Percentiles rank a stretch among this genome's conserved stretches.
Evolutionary conservation across 2,113 vertebrate species (phyloP).

Genomic region (Campylorhamphus procurvoides): DNA sequence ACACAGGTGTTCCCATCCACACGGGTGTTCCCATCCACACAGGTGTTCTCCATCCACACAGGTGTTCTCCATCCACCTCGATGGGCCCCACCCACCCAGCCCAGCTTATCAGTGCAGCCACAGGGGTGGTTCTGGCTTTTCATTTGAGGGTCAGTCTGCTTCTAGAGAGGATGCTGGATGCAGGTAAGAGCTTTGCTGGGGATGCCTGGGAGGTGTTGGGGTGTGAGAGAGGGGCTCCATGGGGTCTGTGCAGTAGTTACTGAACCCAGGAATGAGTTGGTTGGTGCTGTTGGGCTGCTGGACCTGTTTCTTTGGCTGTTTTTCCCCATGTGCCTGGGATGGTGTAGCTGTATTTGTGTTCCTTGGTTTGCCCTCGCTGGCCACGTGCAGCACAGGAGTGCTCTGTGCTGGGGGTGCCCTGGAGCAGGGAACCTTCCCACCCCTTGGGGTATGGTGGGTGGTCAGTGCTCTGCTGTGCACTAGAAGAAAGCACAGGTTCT

Average conservation of each 20-base stretch:
- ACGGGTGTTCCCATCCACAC: not conserved
- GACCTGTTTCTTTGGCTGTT: rapidly evolving
- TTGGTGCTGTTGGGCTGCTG: rapidly evolving
- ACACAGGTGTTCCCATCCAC: too few relatives aligned
- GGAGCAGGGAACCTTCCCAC: rapidly evolving
- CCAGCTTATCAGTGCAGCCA: not conserved
- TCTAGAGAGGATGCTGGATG: rapidly evolving
- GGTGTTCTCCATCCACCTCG: not conserved
- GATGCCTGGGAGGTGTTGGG: not conserved
- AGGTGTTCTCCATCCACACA: not conserved
- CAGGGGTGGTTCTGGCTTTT: rapidly evolving
- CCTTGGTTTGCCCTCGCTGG: not conserved
- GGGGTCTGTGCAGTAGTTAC: rapidly evolving
- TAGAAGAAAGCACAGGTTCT: not conserved
- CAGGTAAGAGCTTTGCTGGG: not conserved
- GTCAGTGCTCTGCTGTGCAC: not conserved
- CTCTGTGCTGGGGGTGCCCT: not conserved
- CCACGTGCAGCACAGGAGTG: rapidly evolving
- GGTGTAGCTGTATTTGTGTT: rapidly evolving
- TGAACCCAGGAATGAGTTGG: rapidly evolving
- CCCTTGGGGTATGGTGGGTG: rapidly evolving
- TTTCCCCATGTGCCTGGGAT: rapidly evolving
- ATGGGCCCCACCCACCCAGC: not conserved
- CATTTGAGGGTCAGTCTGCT: rapidly evolving
- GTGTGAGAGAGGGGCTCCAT: rapidly evolving